Evolutionary conservation across 1,140 invertebrate genomes (phyloP), one percentile per base, ranked within the genome.

Genomic region (Chrysomallon squamiferum): DNA sequence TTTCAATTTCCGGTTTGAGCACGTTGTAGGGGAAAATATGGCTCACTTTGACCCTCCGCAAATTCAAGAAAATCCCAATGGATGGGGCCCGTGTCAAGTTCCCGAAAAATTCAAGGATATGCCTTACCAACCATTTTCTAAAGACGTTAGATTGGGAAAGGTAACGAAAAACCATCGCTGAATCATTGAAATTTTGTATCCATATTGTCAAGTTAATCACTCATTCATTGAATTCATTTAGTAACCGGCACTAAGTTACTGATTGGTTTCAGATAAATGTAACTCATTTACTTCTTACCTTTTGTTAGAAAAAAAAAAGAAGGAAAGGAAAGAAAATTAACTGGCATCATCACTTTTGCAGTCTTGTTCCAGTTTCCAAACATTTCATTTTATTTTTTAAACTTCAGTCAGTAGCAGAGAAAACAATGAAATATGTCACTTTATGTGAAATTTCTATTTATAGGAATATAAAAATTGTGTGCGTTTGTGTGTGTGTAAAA

Each of bases 61-160:
- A 61, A 85, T 97, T 79, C 93, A 95, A 82, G 93, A 95, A 75
- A 97, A 96, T 85, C 90, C 91, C 1, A 90, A 89, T 72, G 96
- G 96, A 84, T 99, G 97, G 97, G 97, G 97, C 2, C 97, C 97
- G 47, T 94, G 91, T 85, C 92, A 94, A 81, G 89, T 97, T 83
- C 95, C 95, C 22, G 94, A 95, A 68, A 93, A 96, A 83, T 98
- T 96, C 85, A 93, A 94, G 83, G 96, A 98, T 86, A 97, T 99
- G 91, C 96, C 97, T 0, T 99, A 98, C 86, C 96, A 98, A 86
- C 96, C 95, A 20, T 99, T 97, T 83, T 96, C 95, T 58, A 99
- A 99, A 88, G 95, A 94, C 63, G 96, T 98, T 87, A 90, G 95
- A 69, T 87, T 99, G 59, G 97, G 96, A 76, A 98, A 98, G 88